Percentiles rank a stretch among this genome's conserved stretches.
Evolutionary conservation across 2,888 invertebrate species (phyloP).

Genomic region (Plusia festucae): DNA sequence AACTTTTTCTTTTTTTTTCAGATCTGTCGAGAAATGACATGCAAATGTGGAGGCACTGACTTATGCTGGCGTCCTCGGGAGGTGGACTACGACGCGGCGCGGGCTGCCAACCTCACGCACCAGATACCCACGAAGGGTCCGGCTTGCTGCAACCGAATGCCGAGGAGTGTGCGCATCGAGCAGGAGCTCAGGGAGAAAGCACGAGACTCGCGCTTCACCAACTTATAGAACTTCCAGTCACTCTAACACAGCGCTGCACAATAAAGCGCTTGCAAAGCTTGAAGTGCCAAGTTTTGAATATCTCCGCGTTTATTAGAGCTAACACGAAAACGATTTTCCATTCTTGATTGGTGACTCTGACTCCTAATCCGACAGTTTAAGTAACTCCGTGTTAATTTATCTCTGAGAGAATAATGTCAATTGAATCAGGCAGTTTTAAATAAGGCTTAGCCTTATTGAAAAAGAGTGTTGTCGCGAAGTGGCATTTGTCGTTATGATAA

Average conservation of each 20-base stretch:
- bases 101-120: conserved; percentile 74
- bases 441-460: not conserved
- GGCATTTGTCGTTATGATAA: not conserved
- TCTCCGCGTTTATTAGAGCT: no score
- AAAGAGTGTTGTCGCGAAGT: not conserved
- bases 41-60: conserved; percentile 74
- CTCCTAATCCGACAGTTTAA: not conserved
- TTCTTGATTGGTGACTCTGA: not conserved
- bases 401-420: not conserved
- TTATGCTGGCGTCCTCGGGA: conserved; percentile 80
- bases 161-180: conserved; percentile 75
- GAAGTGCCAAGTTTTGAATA: no score
- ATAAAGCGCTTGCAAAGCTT: no score
- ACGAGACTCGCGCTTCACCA: conserved; percentile 49
- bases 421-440: not conserved
- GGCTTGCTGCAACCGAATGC: conserved; percentile 62
- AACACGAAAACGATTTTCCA: not conserved
- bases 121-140: conserved; percentile 70
- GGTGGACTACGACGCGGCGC: conserved; percentile 73
- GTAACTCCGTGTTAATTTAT: not conserved
- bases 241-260: not conserved
- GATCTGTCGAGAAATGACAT: conserved; percentile 84
- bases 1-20: no score
- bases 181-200: conserved; percentile 63
- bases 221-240: conserved; percentile 7